phyloP scores from a whole-genome alignment of 2,113 vertebrate genomes.

The Eurystomus gularis region DNA sequence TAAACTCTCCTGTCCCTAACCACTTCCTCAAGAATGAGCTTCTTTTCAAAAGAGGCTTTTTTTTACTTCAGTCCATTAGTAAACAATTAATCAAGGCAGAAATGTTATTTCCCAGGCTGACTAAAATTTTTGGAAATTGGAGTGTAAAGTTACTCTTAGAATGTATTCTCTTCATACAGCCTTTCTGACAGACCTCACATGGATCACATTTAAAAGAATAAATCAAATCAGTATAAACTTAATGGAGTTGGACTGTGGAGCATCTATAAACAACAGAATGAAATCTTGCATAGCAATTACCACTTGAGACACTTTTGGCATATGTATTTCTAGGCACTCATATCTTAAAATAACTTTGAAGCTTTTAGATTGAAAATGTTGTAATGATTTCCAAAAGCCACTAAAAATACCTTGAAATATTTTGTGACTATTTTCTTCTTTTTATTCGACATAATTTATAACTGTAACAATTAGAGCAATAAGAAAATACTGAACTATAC shows the following conservation, averaged over 20 bases:
- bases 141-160: not conserved
- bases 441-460: not conserved
- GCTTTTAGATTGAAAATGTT: conserved; percentile 10
- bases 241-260: not conserved
- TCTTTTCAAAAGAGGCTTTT: not conserved
- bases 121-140: not conserved
- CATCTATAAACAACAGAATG: not conserved
- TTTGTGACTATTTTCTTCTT: not conserved
- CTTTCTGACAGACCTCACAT: not conserved
- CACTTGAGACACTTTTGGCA: too few relatives aligned
- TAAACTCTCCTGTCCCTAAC: not conserved
- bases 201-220: not conserved
- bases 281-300: not conserved
- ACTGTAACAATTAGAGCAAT: not conserved
- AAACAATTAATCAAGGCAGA: not conserved
- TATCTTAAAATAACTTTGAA: not conserved
- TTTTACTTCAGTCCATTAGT: not conserved
- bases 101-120: not conserved
- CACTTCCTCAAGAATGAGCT: not conserved
- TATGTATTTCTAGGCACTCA: not conserved
- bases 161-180: not conserved
- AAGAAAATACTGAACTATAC: conserved; percentile 1
- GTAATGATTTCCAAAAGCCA: not conserved
- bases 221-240: not conserved
- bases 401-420: conserved; percentile 39